Percentiles rank a stretch among this genome's conserved stretches.
These are phyloP conservation scores for Oceanites oceanicus DNA, from an alignment of 2,113 vertebrate genomes.

Conservation along the genomic window DNA sequence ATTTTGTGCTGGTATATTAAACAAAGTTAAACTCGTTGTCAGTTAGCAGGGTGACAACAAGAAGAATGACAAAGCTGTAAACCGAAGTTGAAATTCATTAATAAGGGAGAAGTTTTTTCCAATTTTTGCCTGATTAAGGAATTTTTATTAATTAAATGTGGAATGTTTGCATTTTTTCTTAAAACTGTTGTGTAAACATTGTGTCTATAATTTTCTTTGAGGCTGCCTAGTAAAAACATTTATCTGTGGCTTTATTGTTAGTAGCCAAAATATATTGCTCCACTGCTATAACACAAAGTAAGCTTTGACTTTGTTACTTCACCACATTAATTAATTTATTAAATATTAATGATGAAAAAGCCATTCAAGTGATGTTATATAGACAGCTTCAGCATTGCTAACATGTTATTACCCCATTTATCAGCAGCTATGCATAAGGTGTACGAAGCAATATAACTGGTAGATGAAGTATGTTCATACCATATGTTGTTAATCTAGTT, in stretches of 20 bases:
- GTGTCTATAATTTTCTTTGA: conserved; percentile 25
- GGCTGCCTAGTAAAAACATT: not conserved
- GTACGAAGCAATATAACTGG: conserved; percentile 1
- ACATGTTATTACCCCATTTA: conserved; percentile 32
- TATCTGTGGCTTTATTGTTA: conserved; percentile 46
- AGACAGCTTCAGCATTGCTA: conserved; percentile 23
- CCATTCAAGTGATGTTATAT: conserved; percentile 27
- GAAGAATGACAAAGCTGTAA: not conserved
- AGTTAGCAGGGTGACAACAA: not conserved
- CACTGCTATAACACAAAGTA: not conserved
- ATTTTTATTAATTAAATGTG: conserved; percentile 22
- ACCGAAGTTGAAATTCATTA: not conserved
- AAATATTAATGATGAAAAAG: conserved; percentile 73
- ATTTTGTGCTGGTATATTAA: not conserved
- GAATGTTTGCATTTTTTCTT: not conserved
- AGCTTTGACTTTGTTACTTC: conserved; percentile 51
- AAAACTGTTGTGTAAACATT: conserved; percentile 1
- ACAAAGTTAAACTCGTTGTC: not conserved
- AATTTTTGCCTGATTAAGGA: not conserved
- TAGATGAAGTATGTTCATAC: conserved; percentile 26
- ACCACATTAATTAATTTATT: conserved; percentile 71
- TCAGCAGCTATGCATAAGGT: conserved; percentile 8
- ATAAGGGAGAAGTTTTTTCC: not conserved
- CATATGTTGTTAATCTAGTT: conserved; percentile 50
- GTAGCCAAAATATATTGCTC: conserved; percentile 30